phyloP scores from a whole-genome alignment of 2,797 vertebrate genomes.

The Acrocephalus scirpaceus region DNA sequence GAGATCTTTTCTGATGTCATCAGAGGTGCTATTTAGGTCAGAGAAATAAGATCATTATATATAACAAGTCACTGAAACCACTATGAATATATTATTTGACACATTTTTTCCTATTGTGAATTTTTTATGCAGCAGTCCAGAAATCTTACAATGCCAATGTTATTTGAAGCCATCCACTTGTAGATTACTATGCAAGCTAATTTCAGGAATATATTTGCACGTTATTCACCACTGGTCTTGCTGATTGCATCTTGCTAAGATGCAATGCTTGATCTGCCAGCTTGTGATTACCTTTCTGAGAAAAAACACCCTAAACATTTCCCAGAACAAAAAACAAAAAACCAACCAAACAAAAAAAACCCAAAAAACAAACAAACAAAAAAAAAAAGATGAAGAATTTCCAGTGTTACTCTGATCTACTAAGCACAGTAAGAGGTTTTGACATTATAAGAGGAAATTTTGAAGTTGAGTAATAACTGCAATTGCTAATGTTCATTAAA shows the following conservation, averaged over 20 bases:
- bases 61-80: background rate
- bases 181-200: background rate
- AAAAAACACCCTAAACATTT: background rate
- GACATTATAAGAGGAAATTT: background rate
- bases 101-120: background rate
- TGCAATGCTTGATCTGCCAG: background rate
- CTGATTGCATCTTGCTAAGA: background rate
- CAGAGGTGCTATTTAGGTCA: background rate
- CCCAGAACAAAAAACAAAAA: background rate
- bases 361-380: no score
- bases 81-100: background rate
- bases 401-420: background rate
- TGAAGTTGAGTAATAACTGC: background rate
- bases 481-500: background rate
- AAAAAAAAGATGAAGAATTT: background rate
- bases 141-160: background rate
- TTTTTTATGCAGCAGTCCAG: background rate
- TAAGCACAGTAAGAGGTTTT: background rate
- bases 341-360: no score
- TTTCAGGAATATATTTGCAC: background rate
- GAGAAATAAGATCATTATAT: background rate
- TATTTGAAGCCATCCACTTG: background rate
- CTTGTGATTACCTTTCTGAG: background rate
- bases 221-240: background rate
- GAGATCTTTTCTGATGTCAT: background rate